Conservation (phyloP, 2,113 vertebrate genomes). For the Antechinus stuartii region DNA sequence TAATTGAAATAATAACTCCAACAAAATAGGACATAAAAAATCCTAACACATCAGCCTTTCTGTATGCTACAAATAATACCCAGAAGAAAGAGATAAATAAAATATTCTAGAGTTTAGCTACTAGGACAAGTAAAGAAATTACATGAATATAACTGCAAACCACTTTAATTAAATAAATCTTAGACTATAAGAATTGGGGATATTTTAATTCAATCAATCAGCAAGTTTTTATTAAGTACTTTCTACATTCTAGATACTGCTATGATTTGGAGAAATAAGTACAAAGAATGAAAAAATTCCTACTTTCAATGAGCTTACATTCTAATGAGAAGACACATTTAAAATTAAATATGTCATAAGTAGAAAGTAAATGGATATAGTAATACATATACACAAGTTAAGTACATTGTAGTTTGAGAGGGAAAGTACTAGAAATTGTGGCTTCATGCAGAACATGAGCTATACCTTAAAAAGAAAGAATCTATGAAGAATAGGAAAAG, state of each 20-base stretch:
- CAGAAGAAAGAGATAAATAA: background rate
- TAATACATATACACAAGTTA: too few species aligned
- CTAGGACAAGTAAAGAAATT: background rate
- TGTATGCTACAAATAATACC: background rate
- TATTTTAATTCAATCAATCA: background rate
- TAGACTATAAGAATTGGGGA: background rate
- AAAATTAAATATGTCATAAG: background rate
- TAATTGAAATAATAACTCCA: background rate
- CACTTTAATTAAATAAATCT: background rate
- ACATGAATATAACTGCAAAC: background rate
- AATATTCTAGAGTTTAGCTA: background rate
- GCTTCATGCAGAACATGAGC: too few species aligned
- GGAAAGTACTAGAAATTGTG: too few species aligned
- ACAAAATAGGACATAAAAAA: background rate
- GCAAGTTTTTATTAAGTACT: background rate
- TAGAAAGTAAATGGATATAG: background rate
- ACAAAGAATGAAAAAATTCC: background rate
- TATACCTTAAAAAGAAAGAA: too few species aligned
- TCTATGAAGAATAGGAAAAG: too few species aligned
- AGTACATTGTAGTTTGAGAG: too few species aligned
- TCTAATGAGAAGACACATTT: background rate
- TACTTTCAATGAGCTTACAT: background rate
- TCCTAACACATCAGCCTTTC: background rate
- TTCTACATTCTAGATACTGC: background rate
- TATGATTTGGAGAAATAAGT: background rate